Conservation (phyloP, 2,888 invertebrate species). For the Pharmacophagus antenor region DNA sequence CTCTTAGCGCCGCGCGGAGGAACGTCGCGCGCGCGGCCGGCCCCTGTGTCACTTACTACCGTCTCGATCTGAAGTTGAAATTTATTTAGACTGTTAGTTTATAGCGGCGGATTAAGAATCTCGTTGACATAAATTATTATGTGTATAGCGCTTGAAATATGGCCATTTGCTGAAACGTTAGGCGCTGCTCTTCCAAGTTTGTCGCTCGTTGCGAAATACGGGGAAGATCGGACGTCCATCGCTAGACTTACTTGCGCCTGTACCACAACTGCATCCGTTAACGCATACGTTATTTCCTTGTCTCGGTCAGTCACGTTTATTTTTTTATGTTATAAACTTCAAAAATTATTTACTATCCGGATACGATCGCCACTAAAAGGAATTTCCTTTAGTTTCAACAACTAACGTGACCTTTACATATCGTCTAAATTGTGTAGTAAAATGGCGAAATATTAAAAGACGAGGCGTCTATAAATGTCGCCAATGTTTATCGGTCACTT, state of each 20-base stretch:
- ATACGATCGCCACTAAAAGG: too few species aligned
- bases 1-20: constrained; percentile 37
- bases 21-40: constrained; percentile 22
- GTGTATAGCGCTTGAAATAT: constrained; percentile 52
- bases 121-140: constrained; percentile 69
- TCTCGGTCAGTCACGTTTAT: too few species aligned
- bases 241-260: too few species aligned
- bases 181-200: constrained; percentile 16
- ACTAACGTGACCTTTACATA: too few species aligned
- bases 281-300: too few species aligned
- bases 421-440: too few species aligned
- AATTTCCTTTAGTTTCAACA: too few species aligned
- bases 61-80: constrained; percentile 42
- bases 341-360: too few species aligned
- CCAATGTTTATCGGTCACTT: not conserved
- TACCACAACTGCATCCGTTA: too few species aligned
- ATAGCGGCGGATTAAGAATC: constrained; percentile 69
- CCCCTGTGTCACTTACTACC: constrained; percentile 46
- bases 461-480: too few species aligned
- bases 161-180: constrained; percentile 47
- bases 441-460: too few species aligned
- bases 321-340: too few species aligned
- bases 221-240: constrained; percentile 5
- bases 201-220: constrained; percentile 18
- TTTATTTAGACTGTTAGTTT: constrained; percentile 66